Conservation (phyloP, 2,888 invertebrate species). For the Torymus texanus region DNA sequence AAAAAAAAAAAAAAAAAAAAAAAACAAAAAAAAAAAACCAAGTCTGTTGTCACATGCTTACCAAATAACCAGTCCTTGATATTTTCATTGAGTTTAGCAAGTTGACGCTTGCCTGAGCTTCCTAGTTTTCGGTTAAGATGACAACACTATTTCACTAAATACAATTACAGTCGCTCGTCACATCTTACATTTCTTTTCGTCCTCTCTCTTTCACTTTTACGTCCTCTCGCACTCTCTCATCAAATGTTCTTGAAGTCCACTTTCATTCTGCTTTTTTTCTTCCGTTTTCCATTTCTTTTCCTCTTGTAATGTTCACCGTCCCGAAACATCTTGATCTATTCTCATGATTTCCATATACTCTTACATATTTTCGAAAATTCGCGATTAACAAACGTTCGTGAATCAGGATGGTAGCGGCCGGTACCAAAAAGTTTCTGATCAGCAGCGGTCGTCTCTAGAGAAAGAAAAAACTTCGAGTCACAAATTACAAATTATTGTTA, state of each 20-base stretch:
- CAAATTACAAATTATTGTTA: constrained; percentile 44
- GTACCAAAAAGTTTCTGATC: constrained; percentile 30
- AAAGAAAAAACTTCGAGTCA: constrained; percentile 44
- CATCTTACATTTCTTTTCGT: constrained; percentile 21
- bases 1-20: constrained; percentile 40
- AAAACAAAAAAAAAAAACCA: constrained; percentile 56
- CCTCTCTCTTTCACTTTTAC: neutral
- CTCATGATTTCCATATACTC: constrained; percentile 25
- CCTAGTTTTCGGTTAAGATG: constrained; percentile 38
- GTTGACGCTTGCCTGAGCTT: constrained; percentile 4
- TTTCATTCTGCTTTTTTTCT: constrained; percentile 16
- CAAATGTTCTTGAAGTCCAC: neutral
- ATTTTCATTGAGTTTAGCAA: constrained; percentile 19
- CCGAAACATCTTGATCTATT: constrained; percentile 19
- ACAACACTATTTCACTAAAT: constrained; percentile 45
- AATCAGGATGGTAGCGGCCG: constrained; percentile 30
- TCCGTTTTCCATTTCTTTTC: neutral
- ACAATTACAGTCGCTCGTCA: constrained; percentile 36
- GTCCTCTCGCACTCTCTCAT: constrained; percentile 1
- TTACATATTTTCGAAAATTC: constrained; percentile 23
- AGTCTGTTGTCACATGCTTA: constrained; percentile 31
- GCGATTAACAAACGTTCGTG: constrained; percentile 29
- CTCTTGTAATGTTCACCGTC: constrained; percentile 15
- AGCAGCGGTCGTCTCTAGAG: constrained; percentile 16
- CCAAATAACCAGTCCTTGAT: constrained; percentile 30